Evolutionary conservation across 2,113 vertebrate species (phyloP).

Genomic region (Lophura nycthemera): DNA sequence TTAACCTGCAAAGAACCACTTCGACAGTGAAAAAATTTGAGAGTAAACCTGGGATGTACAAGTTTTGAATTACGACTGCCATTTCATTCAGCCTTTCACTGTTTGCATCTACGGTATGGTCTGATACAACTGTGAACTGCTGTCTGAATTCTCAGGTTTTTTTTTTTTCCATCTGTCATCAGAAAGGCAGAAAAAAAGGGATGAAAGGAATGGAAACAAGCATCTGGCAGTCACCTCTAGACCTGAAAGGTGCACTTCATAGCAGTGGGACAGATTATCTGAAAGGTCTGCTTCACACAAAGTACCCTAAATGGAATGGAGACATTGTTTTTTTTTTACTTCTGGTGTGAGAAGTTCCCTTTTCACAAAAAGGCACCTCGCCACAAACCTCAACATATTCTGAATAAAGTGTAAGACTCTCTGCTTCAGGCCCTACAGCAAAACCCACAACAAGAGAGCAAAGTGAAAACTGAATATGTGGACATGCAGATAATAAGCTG

Average conservation of each 20-base stretch:
- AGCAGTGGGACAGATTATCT: background rate
- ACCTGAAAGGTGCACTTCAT: background rate
- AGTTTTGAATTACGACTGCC: background rate
- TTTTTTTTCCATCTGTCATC: background rate
- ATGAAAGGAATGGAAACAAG: background rate
- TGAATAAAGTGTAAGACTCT: background rate
- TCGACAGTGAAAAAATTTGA: background rate
- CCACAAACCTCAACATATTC: slow-evolving; percentile 24
- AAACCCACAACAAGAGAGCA: background rate
- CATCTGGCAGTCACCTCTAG: background rate
- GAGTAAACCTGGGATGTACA: background rate
- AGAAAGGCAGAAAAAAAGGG: background rate
- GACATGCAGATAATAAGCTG: background rate
- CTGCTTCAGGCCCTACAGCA: background rate
- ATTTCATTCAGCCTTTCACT: background rate
- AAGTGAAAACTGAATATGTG: background rate
- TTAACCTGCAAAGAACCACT: background rate
- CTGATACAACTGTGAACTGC: background rate
- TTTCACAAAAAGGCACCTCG: slow-evolving; percentile 21
- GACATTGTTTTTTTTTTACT: background rate
- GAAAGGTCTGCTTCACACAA: background rate
- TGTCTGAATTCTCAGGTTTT: background rate
- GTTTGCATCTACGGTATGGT: background rate
- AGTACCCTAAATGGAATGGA: background rate
- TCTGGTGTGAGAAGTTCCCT: slow-evolving; percentile 47